phyloP scores from a whole-genome alignment of 2,888 invertebrate genomes.

The Sericinus montela region DNA sequence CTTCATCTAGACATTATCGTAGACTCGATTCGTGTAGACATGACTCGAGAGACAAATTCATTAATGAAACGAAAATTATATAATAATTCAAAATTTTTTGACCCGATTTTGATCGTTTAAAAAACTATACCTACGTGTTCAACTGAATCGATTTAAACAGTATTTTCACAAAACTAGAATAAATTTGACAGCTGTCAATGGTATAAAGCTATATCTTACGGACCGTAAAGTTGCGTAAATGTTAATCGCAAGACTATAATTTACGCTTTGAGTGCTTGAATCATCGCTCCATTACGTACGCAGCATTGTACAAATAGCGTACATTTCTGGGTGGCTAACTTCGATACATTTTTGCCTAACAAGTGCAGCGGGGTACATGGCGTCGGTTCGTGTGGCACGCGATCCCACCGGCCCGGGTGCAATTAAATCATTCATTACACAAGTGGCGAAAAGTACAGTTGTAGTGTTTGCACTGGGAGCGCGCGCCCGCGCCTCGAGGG shows the following conservation, averaged over 20 bases:
- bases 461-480: not conserved
- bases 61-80: too few relatives aligned
- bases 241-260: not conserved
- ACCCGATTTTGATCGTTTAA: too few relatives aligned
- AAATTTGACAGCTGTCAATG: too few relatives aligned
- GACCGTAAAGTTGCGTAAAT: not conserved
- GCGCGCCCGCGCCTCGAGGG: not conserved
- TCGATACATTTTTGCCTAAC: slow-evolving; percentile 11
- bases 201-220: not conserved
- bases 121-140: too few relatives aligned
- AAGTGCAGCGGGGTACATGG: not conserved
- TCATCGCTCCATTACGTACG: slow-evolving; percentile 3
- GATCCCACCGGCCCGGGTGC: slow-evolving; percentile 15
- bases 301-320: slow-evolving; percentile 8
- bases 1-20: too few relatives aligned
- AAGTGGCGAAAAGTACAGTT: slow-evolving; percentile 18
- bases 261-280: not conserved
- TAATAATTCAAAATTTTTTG: too few relatives aligned
- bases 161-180: too few relatives aligned
- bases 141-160: too few relatives aligned
- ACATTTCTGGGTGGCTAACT: slow-evolving; percentile 7
- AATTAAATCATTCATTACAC: slow-evolving; percentile 20
- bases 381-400: slow-evolving; percentile 14
- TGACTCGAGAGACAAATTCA: too few relatives aligned
- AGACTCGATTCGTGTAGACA: too few relatives aligned